Evolutionary conservation across 2,797 vertebrate genomes (phyloP), one percentile per base, ranked within the genome.

Genomic region (Darevskia mixta): DNA sequence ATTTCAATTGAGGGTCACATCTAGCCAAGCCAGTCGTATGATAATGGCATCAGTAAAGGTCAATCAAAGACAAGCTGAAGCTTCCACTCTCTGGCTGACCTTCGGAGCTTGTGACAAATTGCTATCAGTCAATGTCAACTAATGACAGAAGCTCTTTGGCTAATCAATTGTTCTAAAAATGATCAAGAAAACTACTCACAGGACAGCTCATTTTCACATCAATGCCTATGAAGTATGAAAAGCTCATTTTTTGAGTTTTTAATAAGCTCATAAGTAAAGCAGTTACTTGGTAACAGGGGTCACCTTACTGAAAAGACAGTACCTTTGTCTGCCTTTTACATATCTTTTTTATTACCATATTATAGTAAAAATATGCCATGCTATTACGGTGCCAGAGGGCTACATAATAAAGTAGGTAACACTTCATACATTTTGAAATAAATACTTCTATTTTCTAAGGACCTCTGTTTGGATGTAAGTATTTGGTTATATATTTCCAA

Each of bases 111-210:
- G 96, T 97, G 97, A 97, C 97, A 97, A 97, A 98, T 97, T 98
- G 97, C 97, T 97, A 98, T 97, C 97, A 97, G 97, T 98, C 97
- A 97, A 97, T 98, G 97, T 97, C 96, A 97, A 94, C 97, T 97
- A 97, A 97, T 96, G 97, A 97, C 97, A 98, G 97, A 93, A 91
- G 97, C 97, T 98, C 97, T 98, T 97, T 96, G 95, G 94, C 96
- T 95, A 97, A 98, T 98, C 98, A 97, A 98, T 98, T 98, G 94
- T 97, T 96, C 96, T 97, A 97, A 97, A 97, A 97, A 97, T 97
- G 97, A 97, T 97, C 97, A 97, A 97, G 97, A 97, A 97, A 97
- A 97, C 96, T 97, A 96, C 96, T 97, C 94, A 88, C 94, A 97
- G 97, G 97, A 97, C 95, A 94, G 97, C 96, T 97, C 96, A 97